Base-by-base conservation (phyloP, 2,797 vertebrate species). In the Tokudaia muenninki region DNA sequence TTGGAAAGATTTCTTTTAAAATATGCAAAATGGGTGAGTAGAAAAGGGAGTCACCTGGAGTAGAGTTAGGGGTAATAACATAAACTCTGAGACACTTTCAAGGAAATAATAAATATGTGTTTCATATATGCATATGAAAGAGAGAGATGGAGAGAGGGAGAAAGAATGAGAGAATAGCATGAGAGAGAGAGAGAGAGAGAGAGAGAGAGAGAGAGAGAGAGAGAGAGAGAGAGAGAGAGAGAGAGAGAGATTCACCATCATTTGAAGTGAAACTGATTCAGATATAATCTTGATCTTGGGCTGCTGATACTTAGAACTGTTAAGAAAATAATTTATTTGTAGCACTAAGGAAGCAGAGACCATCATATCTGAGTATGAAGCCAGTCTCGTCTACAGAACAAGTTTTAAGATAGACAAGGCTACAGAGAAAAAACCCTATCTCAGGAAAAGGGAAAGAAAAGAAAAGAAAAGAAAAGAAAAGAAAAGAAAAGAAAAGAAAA, bases 321-420 rank as follows among this genome's bases (percentile, higher is more conserved):
- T 79, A 94, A 57, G 7, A 63, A 90, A 82, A 72, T 86, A 44
- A 34, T 74, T 74, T 93, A 16, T 90, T 84, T 86, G 61, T n/a
- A 50, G 21, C 21, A 67, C 44, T n/a, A 3, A 21, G 19, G 29
- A 50, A 11, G 3, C 83, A 86, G 37, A 86, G 61, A 44, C 29
- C 47, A 22, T 21, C 12, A 50, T 11, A 50, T 67, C 12, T 16
- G 44, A 67, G 31, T n/a, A n/a, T 31, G 12, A 67, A n/a, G 44
- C 3, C 29, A 67, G 1, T 1, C 2, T 50, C 47, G 6, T 67
- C 31, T n/a, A 13, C 31, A 86, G 61, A 67, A 65, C 6, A 21
- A 14, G 44, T n/a, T 86, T 34, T 6, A 22, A 17, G 44, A 34
- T 13, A 86, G 29, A 31, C 10, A 24, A 24, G 11, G 31, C 11